A percentile compares a stretch with the other conserved stretches of the same genome.
These are phyloP conservation scores for Drosophila takahashii DNA, from an alignment of 1,140 invertebrate genomes.

Conservation along the genomic window DNA sequence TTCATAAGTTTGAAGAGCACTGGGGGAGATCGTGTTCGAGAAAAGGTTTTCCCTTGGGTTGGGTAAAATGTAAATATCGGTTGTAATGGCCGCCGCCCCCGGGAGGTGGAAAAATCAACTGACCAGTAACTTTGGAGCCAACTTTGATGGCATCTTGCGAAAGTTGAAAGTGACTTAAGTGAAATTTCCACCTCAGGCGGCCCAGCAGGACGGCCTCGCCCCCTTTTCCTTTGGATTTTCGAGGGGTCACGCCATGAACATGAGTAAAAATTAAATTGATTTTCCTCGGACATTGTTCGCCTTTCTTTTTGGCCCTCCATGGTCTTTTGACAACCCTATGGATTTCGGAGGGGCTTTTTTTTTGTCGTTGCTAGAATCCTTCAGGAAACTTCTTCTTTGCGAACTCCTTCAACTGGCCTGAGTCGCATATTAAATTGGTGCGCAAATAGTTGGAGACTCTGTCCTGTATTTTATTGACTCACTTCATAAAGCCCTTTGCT, in stretches of 20 bases:
- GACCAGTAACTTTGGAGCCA: slow-evolving; percentile 57
- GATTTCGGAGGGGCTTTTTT: neutral
- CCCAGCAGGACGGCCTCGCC: slow-evolving; percentile 1
- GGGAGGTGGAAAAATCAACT: slow-evolving; percentile 55
- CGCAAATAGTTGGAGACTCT: slow-evolving; percentile 38
- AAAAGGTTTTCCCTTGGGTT: slow-evolving; percentile 21
- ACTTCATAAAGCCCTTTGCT: neutral
- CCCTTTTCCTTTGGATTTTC: slow-evolving; percentile 1
- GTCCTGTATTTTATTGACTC: slow-evolving; percentile 2
- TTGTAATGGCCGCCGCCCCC: slow-evolving; percentile 62
- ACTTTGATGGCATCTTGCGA: slow-evolving; percentile 63
- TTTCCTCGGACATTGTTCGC: slow-evolving; percentile 64
- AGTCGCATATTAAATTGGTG: slow-evolving; percentile 55
- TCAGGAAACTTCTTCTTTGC: slow-evolving; percentile 18
- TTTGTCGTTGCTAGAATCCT: slow-evolving; percentile 11
- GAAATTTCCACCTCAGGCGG: slow-evolving; percentile 69
- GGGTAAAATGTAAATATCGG: slow-evolving; percentile 73
- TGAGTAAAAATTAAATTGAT: slow-evolving; percentile 80
- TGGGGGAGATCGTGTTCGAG: slow-evolving; percentile 16
- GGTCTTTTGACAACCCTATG: slow-evolving; percentile 27
- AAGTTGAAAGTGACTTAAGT: slow-evolving; percentile 80
- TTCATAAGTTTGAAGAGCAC: slow-evolving; percentile 17
- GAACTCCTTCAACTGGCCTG: slow-evolving; percentile 13
- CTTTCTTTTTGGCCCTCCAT: slow-evolving; percentile 42
- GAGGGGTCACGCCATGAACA: slow-evolving; percentile 54